A percentile compares a stretch with the other conserved stretches of the same genome.
Conservation (phyloP, 2,797 vertebrate genomes). For the Lutjanus argentimaculatus region DNA sequence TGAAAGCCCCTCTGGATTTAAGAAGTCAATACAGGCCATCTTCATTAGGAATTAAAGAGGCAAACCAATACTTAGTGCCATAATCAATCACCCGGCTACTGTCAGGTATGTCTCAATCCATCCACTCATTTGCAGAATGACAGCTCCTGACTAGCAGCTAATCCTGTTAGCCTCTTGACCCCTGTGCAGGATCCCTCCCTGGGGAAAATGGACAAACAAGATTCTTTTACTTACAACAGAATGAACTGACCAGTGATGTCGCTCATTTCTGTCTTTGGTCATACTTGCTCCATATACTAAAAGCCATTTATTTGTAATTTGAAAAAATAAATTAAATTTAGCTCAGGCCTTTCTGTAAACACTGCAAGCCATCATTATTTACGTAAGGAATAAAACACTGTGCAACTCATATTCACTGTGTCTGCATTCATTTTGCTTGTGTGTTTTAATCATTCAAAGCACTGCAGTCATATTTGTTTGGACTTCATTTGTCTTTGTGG, state of each 20-base stretch:
- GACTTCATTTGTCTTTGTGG: slow-evolving; percentile 28
- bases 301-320: slow-evolving; percentile 12
- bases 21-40: slow-evolving; percentile 30
- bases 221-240: slow-evolving; percentile 30
- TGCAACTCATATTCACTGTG: background rate
- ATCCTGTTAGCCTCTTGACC: slow-evolving; percentile 63
- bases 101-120: slow-evolving; percentile 40
- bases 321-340: background rate
- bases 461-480: slow-evolving; percentile 17
- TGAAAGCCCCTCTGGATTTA: slow-evolving; percentile 1
- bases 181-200: slow-evolving; percentile 20
- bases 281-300: background rate
- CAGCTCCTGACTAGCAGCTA: slow-evolving; percentile 43
- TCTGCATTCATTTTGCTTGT: background rate
- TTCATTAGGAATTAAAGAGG: slow-evolving; percentile 46
- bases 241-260: slow-evolving; percentile 12
- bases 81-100: slow-evolving; percentile 51
- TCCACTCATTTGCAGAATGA: slow-evolving; percentile 41
- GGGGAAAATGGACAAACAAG: slow-evolving; percentile 23
- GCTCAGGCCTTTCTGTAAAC: slow-evolving; percentile 6
- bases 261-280: background rate
- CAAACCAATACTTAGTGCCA: slow-evolving; percentile 26
- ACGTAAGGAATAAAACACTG: background rate
- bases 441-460: slow-evolving; percentile 15
- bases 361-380: background rate